Percentiles rank a stretch among this genome's conserved stretches.
Evolutionary conservation across 1,140 invertebrate species (phyloP).

Genomic region (Telenomus remus): DNA sequence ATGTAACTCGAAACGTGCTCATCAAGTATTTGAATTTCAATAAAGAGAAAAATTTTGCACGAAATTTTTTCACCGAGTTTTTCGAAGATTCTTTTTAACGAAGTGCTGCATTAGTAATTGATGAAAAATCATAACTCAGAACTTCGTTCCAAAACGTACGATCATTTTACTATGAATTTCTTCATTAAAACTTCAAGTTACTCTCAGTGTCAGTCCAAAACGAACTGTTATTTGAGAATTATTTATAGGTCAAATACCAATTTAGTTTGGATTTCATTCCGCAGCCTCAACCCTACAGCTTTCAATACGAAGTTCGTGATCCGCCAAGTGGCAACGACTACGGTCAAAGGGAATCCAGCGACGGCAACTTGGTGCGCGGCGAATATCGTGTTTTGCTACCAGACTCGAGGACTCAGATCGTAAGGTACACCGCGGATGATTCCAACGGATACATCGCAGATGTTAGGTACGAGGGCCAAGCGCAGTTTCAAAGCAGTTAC

Average conservation of each 20-base stretch:
- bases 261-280: slow-evolving; percentile 27
- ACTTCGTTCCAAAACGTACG: too few relatives aligned
- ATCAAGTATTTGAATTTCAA: too few relatives aligned
- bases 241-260: background rate
- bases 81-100: too few relatives aligned
- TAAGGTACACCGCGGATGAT: slow-evolving; percentile 87
- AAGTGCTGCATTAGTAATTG: too few relatives aligned
- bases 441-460: slow-evolving; percentile 86
- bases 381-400: slow-evolving; percentile 85
- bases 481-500: slow-evolving; percentile 76
- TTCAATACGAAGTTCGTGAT: slow-evolving; percentile 86
- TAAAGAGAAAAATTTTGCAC: too few relatives aligned
- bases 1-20: too few relatives aligned
- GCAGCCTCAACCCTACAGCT: slow-evolving; percentile 85
- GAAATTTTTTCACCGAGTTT: too few relatives aligned
- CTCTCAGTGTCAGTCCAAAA: too few relatives aligned
- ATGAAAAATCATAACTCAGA: too few relatives aligned
- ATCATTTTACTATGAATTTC: too few relatives aligned
- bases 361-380: slow-evolving; percentile 81
- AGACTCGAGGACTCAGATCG: slow-evolving; percentile 82
- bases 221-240: too few relatives aligned
- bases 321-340: slow-evolving; percentile 84
- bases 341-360: slow-evolving; percentile 81
- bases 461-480: slow-evolving; percentile 84
- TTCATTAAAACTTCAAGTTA: too few relatives aligned